phyloP scores from a whole-genome alignment of 2,797 vertebrate species.

The Tachyglossus aculeatus region DNA sequence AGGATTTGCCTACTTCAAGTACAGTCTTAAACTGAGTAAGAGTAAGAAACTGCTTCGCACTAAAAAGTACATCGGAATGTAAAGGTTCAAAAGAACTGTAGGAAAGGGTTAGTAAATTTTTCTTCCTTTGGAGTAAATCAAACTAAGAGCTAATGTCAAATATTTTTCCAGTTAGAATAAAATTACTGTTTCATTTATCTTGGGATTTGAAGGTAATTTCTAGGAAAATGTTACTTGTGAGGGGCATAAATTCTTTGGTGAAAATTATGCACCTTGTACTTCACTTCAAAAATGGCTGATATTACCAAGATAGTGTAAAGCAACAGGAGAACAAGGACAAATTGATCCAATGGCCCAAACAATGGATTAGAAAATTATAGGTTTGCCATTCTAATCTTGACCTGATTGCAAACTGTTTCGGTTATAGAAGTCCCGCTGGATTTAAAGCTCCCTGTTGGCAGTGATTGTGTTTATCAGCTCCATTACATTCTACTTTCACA shows the following conservation, averaged over 20 bases:
- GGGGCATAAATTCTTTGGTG: neutral
- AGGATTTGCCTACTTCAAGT: slow-evolving; percentile 38
- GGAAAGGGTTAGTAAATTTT: slow-evolving; percentile 36
- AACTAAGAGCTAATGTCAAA: neutral
- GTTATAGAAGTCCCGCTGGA: too few relatives aligned
- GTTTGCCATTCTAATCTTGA: neutral
- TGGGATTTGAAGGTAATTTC: neutral
- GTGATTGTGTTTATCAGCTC: too few relatives aligned
- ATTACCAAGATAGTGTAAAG: neutral
- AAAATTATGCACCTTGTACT: neutral
- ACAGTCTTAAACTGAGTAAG: slow-evolving; percentile 29
- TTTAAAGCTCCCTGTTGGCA: too few relatives aligned
- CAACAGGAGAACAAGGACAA: too few relatives aligned
- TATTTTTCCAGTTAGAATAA: slow-evolving; percentile 5
- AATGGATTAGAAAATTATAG: neutral
- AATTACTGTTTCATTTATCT: neutral
- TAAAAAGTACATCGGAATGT: slow-evolving; percentile 38
- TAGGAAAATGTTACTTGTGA: neutral
- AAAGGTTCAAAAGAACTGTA: neutral
- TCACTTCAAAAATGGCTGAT: neutral
- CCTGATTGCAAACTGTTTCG: too few relatives aligned
- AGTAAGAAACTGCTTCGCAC: slow-evolving; percentile 44
- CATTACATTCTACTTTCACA: too few relatives aligned
- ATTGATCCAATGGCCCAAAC: neutral
- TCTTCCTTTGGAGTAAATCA: slow-evolving; percentile 26